Percentiles rank a stretch among this genome's conserved stretches.
Conservation (phyloP, 2,888 invertebrate genomes). For the Drosophila paranaensis region DNA sequence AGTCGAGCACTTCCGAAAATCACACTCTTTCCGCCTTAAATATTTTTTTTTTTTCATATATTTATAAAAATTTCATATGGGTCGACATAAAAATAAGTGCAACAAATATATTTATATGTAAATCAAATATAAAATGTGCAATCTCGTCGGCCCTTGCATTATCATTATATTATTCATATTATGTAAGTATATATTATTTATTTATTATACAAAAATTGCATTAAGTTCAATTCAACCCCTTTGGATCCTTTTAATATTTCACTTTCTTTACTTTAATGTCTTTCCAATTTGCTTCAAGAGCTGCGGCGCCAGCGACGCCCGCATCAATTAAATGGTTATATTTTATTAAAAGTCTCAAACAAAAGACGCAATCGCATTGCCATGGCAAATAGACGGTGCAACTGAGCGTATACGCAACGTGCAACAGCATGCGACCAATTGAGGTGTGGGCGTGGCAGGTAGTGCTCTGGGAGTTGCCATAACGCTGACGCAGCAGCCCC, state of each 20-base stretch:
- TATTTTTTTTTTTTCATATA: no score
- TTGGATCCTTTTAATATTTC: neutral
- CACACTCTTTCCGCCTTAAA: no score
- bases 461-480: slow-evolving; percentile 65
- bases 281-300: slow-evolving; percentile 2
- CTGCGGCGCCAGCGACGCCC: slow-evolving; percentile 16
- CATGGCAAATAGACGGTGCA: slow-evolving; percentile 76
- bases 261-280: neutral
- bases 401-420: slow-evolving; percentile 81
- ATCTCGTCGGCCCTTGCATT: no score
- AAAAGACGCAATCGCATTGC: slow-evolving; percentile 65
- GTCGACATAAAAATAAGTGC: no score
- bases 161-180: no score
- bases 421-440: slow-evolving; percentile 34
- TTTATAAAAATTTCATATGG: no score
- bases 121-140: no score
- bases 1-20: no score
- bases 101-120: no score
- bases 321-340: slow-evolving; percentile 72
- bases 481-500: slow-evolving; percentile 68
- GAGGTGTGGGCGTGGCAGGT: slow-evolving; percentile 25
- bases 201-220: no score
- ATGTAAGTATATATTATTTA: no score
- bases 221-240: neutral
- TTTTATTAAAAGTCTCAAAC: slow-evolving; percentile 72